Evolutionary conservation across 2,797 vertebrate species (phyloP), one percentile per base, ranked within the genome.

Genomic region (Bryconaethiops microstoma): DNA sequence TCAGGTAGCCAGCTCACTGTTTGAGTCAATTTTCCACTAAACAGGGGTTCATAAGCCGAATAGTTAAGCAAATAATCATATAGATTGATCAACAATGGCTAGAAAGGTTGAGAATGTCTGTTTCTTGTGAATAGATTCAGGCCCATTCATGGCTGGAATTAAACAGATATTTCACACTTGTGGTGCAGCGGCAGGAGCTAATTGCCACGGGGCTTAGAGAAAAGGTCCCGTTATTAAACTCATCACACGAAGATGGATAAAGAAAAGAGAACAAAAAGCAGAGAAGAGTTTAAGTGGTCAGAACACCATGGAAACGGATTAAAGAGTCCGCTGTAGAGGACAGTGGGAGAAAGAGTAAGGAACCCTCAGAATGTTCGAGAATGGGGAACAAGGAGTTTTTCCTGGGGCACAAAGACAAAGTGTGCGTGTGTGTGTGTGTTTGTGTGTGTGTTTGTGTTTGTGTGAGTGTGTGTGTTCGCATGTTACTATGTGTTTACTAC

Each of bases 271-370:
- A 76, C 60, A 74, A 76, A 87, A 87, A 78, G 62, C 42, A 81
- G 77, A 85, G 82, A 86, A 73, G 80, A 74, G 74, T 85, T 86
- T 42, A 77, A 88, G 84, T 83, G 83, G 75, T 76, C 73, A 83
- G 62, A 85, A 67, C 76, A 83, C 88, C 86, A 89, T 89, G 86
- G 87, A 68, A 89, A 91, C 86, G 71, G 77, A 84, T 77, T 87
- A 84, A 86, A 89, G 87, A 73, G 86, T 54, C 80, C 84, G 78
- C 84, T 83, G 68, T 69, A 75, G 60, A 86, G 82, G 77, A 5
- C 63, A 40, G 60, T 74, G 83, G 76, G 78, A 78, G 70, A 82
- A 73, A 60, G 78, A 83, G 74, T 83, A 25, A 29, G 25, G 83
- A 88, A 80, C 82, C 82, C 82, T 86, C 80, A 76, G 81, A 82